These are phyloP conservation scores for Calidris pugnax DNA, from an alignment of 2,113 vertebrate genomes.

Conservation along the genomic window DNA sequence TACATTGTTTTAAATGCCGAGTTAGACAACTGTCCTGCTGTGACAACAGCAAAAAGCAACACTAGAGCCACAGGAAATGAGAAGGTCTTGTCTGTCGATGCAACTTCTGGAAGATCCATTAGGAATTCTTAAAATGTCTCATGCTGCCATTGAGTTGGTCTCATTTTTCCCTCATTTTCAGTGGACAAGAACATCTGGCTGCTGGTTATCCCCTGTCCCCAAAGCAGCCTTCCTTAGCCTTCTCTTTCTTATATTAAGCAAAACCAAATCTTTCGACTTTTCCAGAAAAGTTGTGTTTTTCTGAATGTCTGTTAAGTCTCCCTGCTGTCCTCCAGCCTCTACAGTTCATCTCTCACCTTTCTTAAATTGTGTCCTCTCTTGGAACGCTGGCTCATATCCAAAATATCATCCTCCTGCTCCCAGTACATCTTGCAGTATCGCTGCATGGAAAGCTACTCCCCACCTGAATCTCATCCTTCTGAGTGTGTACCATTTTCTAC, in stretches of 20 bases:
- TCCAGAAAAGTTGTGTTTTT: background rate
- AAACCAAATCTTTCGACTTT: background rate
- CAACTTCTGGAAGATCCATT: background rate
- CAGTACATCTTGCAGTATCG: rapidly evolving
- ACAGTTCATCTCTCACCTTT: background rate
- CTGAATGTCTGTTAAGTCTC: background rate
- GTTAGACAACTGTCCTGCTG: background rate
- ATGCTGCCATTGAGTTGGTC: background rate
- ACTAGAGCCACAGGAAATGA: background rate
- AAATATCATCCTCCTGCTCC: background rate
- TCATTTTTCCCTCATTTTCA: background rate
- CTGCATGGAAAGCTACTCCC: background rate
- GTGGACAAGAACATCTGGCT: background rate
- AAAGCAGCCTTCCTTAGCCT: background rate
- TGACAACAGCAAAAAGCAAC: background rate
- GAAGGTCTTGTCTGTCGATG: background rate
- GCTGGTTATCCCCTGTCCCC: background rate
- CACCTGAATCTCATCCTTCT: background rate
- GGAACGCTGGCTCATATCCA: rapidly evolving
- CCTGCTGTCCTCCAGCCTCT: background rate
- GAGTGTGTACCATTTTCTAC: background rate
- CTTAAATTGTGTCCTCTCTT: background rate
- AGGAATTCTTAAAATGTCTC: background rate
- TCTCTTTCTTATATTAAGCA: background rate
- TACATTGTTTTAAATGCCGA: background rate